Evolutionary conservation across 2,113 vertebrate genomes (phyloP), one percentile per base, ranked within the genome.

Genomic region (Coturnix japonica): DNA sequence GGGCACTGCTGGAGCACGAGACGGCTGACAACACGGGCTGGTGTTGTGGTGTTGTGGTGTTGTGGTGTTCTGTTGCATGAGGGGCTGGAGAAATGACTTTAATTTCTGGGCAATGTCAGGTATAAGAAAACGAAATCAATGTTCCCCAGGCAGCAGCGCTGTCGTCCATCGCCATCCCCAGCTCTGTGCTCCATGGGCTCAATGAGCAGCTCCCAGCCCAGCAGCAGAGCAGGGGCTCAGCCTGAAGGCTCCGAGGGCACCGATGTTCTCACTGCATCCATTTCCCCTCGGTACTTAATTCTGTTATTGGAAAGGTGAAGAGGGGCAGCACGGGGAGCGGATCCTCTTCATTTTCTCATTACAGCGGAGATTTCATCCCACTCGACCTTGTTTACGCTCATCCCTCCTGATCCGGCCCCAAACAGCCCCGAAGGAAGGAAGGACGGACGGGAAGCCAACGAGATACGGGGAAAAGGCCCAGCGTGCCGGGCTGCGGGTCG

Each of bases 1-100:
- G 30, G 49, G 31, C 2, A 1, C 39, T 16, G 17, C 78, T 5
- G 5, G 30, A 77, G 72, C 54, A 60, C 8, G 4, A 28, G 49
- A 28, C 8, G 8, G 17, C 0, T 1, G 51, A 13, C 8, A 1
- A 9, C 1, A 2, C 0, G 4, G n/a, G 3, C 17, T 15, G 28
- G 22, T 35, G 26, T 22, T 64, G n/a, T n/a, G n/a, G n/a, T n/a
- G n/a, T n/a, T n/a, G n/a, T n/a, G n/a, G n/a, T n/a, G n/a, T n/a
- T n/a, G n/a, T 21, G 26, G 22, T 28, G 26, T 18, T 53, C 35
- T 43, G n/a, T n/a, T n/a, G n/a, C n/a, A n/a, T n/a, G n/a, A n/a
- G n/a, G n/a, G n/a, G 18, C 2, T 61, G 13, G 14, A 25, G 20
- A 88, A 91, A 67, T 0, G 26, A 26, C 51, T 53, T 53, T 17